Evolutionary conservation across 2,113 vertebrate species (phyloP).

Genomic region (Gasterosteus nipponicus): DNA sequence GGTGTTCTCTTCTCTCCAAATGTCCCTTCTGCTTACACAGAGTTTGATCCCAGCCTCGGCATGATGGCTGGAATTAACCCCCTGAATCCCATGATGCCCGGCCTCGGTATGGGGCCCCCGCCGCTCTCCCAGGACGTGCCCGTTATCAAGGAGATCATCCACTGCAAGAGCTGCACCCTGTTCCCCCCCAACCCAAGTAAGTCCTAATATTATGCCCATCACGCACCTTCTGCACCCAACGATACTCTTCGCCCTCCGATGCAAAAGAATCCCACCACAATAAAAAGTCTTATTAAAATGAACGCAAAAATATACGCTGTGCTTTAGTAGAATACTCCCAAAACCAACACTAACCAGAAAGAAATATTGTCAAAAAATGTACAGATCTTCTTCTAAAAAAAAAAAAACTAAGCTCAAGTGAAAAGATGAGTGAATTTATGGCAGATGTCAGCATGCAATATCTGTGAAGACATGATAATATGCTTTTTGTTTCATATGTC

Average conservation of each 20-base stretch:
- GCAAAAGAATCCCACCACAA: neutral
- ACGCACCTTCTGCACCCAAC: neutral
- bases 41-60: conserved; percentile 91
- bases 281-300: neutral
- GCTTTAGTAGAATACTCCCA: neutral
- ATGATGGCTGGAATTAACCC: conserved; percentile 95
- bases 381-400: neutral
- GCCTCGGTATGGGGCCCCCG: conserved; percentile 89
- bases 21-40: conserved; percentile 76
- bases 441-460: conserved; percentile 4
- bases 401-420: neutral
- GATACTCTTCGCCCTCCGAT: neutral
- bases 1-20: conserved; percentile 1
- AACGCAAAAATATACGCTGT: neutral
- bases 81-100: conserved; percentile 93
- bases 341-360: neutral
- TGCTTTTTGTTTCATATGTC: neutral
- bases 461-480: neutral
- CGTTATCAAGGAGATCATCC: conserved; percentile 94
- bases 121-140: conserved; percentile 90
- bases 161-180: conserved; percentile 97
- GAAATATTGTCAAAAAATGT: neutral
- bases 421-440: neutral
- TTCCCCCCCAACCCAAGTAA: conserved; percentile 97
- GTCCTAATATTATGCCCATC: conserved; percentile 42